These are phyloP conservation scores for Paratrypauchen microcephalus DNA, from an alignment of 2,797 vertebrate species.

Conservation along the genomic window DNA sequence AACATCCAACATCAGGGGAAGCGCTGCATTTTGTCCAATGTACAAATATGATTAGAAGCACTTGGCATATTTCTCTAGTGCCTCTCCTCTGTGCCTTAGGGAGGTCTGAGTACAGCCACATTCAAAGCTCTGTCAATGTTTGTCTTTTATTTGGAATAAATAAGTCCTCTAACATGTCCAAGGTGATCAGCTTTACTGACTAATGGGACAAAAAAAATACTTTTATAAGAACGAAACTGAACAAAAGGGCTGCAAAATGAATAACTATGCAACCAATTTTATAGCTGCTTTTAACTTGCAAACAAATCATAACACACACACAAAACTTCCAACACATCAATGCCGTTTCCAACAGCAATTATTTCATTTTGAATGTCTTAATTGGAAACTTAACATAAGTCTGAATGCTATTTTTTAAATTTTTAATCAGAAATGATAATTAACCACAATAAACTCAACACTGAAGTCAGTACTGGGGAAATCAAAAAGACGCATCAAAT, in stretches of 20 bases:
- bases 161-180: constrained; percentile 9
- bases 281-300: too few relatives aligned
- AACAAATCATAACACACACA: background rate
- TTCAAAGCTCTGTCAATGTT: constrained; percentile 34
- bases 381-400: constrained; percentile 1
- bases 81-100: constrained; percentile 40
- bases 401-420: too few relatives aligned
- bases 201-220: constrained; percentile 14
- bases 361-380: constrained; percentile 36
- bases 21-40: background rate
- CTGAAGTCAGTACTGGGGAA: constrained; percentile 38
- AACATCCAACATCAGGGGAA: constrained; percentile 19
- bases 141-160: constrained; percentile 39
- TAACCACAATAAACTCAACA: constrained; percentile 27
- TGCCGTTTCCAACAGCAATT: constrained; percentile 37
- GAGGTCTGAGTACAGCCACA: constrained; percentile 21
- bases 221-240: constrained; percentile 4
- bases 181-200: background rate
- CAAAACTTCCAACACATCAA: constrained; percentile 30
- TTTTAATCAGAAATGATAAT: too few relatives aligned
- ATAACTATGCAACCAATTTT: too few relatives aligned
- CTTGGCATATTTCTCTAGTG: constrained; percentile 42
- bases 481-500: constrained; percentile 29
- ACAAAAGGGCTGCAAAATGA: background rate
- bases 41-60: constrained; percentile 43